Base-by-base conservation (phyloP, 2,888 invertebrate species). In the Eupithecia inturbata region DNA sequence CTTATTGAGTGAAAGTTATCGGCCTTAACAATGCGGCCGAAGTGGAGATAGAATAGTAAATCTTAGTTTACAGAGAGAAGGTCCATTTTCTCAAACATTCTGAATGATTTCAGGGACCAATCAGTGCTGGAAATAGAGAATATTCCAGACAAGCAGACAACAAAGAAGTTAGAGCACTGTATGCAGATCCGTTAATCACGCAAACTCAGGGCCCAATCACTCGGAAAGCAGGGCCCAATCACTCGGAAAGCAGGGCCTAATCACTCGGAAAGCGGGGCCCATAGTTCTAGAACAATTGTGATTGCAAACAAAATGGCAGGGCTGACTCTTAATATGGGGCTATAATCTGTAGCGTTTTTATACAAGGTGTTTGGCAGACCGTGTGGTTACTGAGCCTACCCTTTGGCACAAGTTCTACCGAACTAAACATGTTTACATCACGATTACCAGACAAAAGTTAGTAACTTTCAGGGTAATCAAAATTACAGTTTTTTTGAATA, bases 181-280 rank as follows among this genome's bases (percentile, higher is more conserved):
- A 76, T 77, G 78, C 73, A 79, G 75, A 82, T 77, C 75, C 80
- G 82, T 84, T 80, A 80, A 80, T 81, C 80, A 80, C 80, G 74
- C 71, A 63, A 79, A 78, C 77, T 78, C 74, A 72, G 73, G 62
- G 64, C 49, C 3, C 53, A 62, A 6, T 71, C 33, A 60, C 66
- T 41, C 26, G 31, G 67, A 63, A 72, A 36, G 7, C 71, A 31
- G 71, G 33, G 19, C 7, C 26, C 26, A 57, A 6, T 71, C 33
- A 60, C 66, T 41, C 26, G 31, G 67, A 63, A 72, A 39, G 7
- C 75, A 73, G 73, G 64, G 64, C 49, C 6, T 39, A 62, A 6
- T 71, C 33, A 60, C 64, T 41, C 26, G 31, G 66, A 62, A 71
- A 36, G 4, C 69, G 22, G 71, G 33, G 31, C 2, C 57, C 26